Conservation (phyloP, 2,797 vertebrate genomes). For the Xenops minutus region DNA sequence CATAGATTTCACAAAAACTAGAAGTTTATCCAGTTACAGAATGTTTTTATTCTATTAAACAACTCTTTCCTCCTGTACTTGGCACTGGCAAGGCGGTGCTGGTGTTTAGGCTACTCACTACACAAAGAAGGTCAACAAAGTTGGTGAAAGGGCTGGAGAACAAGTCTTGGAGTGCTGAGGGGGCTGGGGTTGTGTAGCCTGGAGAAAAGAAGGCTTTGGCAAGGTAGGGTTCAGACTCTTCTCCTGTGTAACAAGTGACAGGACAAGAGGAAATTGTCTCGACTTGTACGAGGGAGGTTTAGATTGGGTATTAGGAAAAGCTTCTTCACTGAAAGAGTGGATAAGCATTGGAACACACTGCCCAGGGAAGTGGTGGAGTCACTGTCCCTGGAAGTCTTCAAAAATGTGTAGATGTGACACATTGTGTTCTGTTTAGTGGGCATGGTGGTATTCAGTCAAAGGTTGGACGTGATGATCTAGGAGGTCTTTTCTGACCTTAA, state of each 20-base stretch:
- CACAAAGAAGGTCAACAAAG: accelerated
- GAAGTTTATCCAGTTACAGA: background rate
- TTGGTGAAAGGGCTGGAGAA: background rate
- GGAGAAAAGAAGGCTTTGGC: background rate
- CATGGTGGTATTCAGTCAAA: background rate
- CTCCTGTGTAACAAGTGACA: background rate
- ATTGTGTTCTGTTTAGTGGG: background rate
- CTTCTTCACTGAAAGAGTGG: background rate
- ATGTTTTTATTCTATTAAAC: background rate
- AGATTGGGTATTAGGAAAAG: background rate
- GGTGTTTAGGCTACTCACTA: background rate
- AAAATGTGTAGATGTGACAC: background rate
- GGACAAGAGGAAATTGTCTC: background rate
- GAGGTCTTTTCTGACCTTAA: background rate
- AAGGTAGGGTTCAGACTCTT: accelerated
- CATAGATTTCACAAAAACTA: background rate
- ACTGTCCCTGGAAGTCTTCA: background rate
- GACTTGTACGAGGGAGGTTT: no score
- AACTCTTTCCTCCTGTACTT: background rate
- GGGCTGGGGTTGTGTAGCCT: background rate
- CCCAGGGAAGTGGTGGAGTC: background rate
- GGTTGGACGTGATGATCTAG: background rate
- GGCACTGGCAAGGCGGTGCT: no score
- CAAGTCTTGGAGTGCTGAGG: background rate
- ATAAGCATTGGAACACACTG: background rate